Evolutionary conservation across 2,888 invertebrate species (phyloP).

Genomic region (Pterostichus niger): DNA sequence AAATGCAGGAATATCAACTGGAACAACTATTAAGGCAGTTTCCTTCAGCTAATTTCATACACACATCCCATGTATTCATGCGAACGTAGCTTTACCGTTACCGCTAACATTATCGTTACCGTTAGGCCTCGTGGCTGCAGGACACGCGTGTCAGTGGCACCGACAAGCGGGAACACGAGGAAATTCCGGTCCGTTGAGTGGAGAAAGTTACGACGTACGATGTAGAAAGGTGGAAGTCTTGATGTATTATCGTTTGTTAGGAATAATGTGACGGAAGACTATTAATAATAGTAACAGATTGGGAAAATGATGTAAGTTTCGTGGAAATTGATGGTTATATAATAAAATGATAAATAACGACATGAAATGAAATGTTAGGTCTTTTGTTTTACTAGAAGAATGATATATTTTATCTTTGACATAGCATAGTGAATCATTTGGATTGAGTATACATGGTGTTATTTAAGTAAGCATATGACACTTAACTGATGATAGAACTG

Average conservation of each 20-base stretch:
- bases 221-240: not conserved
- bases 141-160: not conserved
- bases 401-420: too few species aligned
- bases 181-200: not conserved
- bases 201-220: conserved; percentile 1
- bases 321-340: not conserved
- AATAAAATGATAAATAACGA: conserved; percentile 24
- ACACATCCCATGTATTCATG: too few species aligned
- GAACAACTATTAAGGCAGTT: too few species aligned
- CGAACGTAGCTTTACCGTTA: too few species aligned
- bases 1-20: too few species aligned
- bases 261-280: conserved; percentile 10
- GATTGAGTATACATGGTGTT: too few species aligned
- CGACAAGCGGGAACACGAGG: not conserved
- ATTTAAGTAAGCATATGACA: too few species aligned
- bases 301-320: conserved; percentile 20
- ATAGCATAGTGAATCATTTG: too few species aligned
- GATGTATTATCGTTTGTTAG: conserved; percentile 23
- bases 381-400: not conserved
- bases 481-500: too few species aligned
- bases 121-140: not conserved
- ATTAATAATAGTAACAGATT: conserved; percentile 23
- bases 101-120: not conserved
- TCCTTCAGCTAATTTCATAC: too few species aligned
- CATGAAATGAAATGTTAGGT: not conserved